Percentiles rank a stretch among this genome's conserved stretches.
These are phyloP conservation scores for Canis aureus DNA, from an alignment of 2,113 vertebrate species.

Conservation along the genomic window DNA sequence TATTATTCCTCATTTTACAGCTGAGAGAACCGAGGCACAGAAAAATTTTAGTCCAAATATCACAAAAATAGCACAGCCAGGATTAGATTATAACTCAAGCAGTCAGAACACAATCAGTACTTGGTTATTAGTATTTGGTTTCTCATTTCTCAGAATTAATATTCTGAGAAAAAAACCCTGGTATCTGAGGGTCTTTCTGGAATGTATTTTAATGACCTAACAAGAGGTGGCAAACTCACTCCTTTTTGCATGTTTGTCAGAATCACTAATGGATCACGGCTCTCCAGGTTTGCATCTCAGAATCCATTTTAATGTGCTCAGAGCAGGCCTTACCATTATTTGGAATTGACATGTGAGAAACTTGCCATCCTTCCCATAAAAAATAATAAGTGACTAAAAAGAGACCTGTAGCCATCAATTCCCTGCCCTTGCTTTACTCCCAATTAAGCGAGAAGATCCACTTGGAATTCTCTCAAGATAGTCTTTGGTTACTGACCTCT, in stretches of 20 bases:
- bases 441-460: background rate
- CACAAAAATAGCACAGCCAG: background rate
- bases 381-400: background rate
- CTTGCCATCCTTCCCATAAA: background rate
- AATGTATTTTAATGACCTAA: background rate
- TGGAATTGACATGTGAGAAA: background rate
- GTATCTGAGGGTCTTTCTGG: background rate
- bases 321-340: background rate
- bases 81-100: background rate
- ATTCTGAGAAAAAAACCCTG: background rate
- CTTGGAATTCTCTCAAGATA: background rate
- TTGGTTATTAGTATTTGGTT: background rate
- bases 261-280: background rate
- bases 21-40: background rate
- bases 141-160: background rate
- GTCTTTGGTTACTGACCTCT: background rate
- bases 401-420: background rate
- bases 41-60: background rate
- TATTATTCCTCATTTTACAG: background rate
- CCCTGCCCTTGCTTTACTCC: background rate
- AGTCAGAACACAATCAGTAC: background rate
- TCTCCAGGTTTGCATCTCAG: background rate
- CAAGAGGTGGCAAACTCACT: background rate
- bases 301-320: background rate
- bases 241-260: background rate